A percentile compares a stretch with the other conserved stretches of the same genome.
These are phyloP conservation scores for Lepilemur septentrionalis DNA, from an alignment of 2,797 vertebrate species.

Conservation along the genomic window DNA sequence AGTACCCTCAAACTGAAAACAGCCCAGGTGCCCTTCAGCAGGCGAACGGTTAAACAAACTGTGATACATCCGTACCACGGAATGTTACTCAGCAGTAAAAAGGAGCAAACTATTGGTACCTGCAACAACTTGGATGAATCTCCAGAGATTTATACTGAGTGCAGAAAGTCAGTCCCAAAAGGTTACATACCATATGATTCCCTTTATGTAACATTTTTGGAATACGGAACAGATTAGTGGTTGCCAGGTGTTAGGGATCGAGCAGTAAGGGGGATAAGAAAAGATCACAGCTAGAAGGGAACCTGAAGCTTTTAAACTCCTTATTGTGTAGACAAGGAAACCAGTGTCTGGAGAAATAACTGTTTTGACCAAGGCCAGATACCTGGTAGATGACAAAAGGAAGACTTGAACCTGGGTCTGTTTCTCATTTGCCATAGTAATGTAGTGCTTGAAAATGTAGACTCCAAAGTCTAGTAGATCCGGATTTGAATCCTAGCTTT, in stretches of 20 bases:
- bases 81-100: neutral
- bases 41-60: too few species aligned
- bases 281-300: neutral
- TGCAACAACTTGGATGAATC: rapidly evolving
- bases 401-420: neutral
- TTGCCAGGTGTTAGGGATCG: too few species aligned
- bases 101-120: neutral
- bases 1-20: neutral
- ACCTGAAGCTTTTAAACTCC: neutral
- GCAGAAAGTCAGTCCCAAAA: neutral
- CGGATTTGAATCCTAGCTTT: neutral
- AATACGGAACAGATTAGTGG: neutral
- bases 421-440: rapidly evolving
- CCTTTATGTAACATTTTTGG: neutral
- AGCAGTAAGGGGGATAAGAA: too few species aligned
- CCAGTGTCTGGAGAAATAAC: neutral
- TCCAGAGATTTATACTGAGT: neutral
- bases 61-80: rapidly evolving
- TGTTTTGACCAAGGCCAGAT: neutral
- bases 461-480: neutral
- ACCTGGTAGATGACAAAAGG: neutral
- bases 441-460: neutral
- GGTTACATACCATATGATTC: neutral
- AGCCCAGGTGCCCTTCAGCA: neutral
- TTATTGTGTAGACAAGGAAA: neutral